Conservation (phyloP, 2,888 invertebrate species). For the Tipula vernalis region DNA sequence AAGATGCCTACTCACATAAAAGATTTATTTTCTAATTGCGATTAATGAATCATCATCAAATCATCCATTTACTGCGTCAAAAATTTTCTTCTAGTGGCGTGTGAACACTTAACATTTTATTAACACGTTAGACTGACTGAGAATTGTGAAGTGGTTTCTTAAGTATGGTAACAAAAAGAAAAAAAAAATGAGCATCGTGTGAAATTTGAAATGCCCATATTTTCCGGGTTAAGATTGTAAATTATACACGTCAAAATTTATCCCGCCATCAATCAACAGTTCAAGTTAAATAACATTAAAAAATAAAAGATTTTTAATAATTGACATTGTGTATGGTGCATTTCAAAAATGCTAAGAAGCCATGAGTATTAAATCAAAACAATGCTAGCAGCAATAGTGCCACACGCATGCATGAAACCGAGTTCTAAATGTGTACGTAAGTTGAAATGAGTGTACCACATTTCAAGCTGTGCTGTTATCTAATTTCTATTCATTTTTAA, state of each 20-base stretch:
- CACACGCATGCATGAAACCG: background rate
- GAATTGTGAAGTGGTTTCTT: background rate
- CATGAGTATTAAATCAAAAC: background rate
- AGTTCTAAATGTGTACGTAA: background rate
- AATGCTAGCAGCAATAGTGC: background rate
- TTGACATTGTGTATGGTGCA: background rate
- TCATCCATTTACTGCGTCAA: background rate
- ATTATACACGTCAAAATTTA: too few species aligned
- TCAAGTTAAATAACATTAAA: too few species aligned
- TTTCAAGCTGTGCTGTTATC: background rate
- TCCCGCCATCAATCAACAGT: too few species aligned
- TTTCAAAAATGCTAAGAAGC: too few species aligned
- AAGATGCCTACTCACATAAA: background rate
- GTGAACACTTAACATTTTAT: background rate
- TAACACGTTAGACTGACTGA: background rate
- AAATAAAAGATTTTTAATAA: background rate
- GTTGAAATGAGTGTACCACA: background rate
- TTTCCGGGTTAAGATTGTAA: too few species aligned
- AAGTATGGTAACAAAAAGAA: background rate
- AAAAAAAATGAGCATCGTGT: background rate
- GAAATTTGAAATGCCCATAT: background rate
- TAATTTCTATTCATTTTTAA: background rate
- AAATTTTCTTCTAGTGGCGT: background rate
- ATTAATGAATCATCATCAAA: background rate
- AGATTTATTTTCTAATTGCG: background rate